These are phyloP conservation scores for Drosophila takahashii DNA, from an alignment of 1,140 invertebrate genomes.

Conservation along the genomic window DNA sequence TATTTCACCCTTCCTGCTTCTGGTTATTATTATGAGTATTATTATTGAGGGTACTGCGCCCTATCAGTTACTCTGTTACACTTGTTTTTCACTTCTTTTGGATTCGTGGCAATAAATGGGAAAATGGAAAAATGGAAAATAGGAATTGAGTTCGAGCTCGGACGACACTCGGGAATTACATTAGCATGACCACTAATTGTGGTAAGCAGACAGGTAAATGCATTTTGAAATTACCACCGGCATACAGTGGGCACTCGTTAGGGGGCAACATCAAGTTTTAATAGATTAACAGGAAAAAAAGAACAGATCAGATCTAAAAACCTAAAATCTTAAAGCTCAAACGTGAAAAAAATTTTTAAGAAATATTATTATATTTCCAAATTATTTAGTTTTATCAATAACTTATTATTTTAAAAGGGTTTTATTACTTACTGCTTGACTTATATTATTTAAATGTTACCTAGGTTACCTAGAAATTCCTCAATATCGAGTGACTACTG, in stretches of 20 bases:
- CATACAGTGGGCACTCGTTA: constrained; percentile 5
- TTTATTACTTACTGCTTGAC: background rate
- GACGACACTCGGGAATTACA: constrained; percentile 25
- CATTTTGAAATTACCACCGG: constrained; percentile 16
- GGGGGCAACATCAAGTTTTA: background rate
- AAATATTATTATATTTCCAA: no score
- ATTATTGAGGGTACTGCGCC: background rate
- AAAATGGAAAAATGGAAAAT: constrained; percentile 4
- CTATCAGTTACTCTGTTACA: constrained; percentile 24
- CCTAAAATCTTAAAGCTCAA: background rate
- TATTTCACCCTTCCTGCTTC: constrained; percentile 29
- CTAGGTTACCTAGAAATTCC: background rate
- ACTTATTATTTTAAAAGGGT: background rate
- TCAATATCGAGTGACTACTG: background rate
- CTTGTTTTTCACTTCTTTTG: constrained; percentile 1
- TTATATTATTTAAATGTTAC: background rate
- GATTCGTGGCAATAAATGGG: constrained; percentile 2
- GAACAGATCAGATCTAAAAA: no score
- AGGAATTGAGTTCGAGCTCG: constrained; percentile 8
- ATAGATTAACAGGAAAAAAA: background rate
- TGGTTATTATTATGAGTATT: background rate
- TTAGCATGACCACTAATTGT: constrained; percentile 29
- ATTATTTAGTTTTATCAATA: no score
- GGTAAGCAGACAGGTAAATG: constrained; percentile 36
- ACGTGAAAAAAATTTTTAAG: no score